Percentiles rank a stretch among this genome's conserved stretches.
phyloP scores from a whole-genome alignment of 1,140 invertebrate species.

The Thaumetopoea pityocampa region DNA sequence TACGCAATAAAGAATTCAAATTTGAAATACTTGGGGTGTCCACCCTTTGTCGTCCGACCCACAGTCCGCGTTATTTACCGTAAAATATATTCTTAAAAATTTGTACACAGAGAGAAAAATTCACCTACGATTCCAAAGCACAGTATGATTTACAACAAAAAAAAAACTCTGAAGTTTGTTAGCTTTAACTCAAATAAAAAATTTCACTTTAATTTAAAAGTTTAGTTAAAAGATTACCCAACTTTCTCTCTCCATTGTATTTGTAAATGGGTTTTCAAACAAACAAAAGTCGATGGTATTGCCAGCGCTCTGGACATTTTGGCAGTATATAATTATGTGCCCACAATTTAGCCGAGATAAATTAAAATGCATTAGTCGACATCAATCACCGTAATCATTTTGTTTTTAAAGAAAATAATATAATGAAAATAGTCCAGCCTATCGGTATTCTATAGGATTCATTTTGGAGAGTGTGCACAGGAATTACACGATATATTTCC shows the following conservation, averaged over 20 bases:
- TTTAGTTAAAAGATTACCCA: constrained; percentile 12
- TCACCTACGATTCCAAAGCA: constrained; percentile 8
- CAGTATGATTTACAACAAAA: constrained; percentile 14
- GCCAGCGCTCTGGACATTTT: constrained; percentile 7
- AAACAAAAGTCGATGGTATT: constrained; percentile 7
- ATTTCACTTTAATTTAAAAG: constrained; percentile 19
- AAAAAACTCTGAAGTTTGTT: constrained; percentile 15
- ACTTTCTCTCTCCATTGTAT: constrained; percentile 8
- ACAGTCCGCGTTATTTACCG: constrained; percentile 4
- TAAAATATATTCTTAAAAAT: constrained; percentile 11
- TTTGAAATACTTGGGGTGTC: constrained; percentile 11
- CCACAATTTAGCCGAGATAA: constrained; percentile 10
- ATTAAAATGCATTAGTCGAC: constrained; percentile 14
- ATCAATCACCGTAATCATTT: too few relatives aligned
- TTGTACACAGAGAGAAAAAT: constrained; percentile 8
- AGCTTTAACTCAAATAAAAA: constrained; percentile 11
- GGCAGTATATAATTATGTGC: constrained; percentile 13
- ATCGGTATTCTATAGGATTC: too few relatives aligned
- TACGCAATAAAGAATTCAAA: constrained; percentile 10
- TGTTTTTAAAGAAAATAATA: too few relatives aligned
- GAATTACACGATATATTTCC: too few relatives aligned
- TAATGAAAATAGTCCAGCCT: too few relatives aligned
- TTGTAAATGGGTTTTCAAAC: constrained; percentile 5
- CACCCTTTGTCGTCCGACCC: constrained; percentile 7
- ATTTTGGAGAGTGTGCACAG: too few relatives aligned